These are phyloP conservation scores for Astyanax mexicanus DNA, from an alignment of 2,797 vertebrate species.

Conservation along the genomic window DNA sequence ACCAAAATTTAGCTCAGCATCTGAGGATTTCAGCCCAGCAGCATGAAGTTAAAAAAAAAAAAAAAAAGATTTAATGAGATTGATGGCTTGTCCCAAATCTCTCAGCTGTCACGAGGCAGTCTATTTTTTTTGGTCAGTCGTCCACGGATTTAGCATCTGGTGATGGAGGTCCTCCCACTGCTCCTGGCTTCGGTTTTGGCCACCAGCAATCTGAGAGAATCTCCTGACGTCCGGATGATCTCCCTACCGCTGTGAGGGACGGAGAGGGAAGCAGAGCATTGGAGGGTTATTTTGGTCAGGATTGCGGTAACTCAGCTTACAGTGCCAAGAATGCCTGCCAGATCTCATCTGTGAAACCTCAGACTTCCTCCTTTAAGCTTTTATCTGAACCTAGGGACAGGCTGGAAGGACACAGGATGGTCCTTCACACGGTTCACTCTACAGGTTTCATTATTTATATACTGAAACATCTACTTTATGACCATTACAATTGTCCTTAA, in stretches of 20 bases:
- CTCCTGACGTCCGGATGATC: constrained; percentile 76
- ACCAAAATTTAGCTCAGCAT: not conserved
- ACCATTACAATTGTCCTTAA: too few relatives aligned
- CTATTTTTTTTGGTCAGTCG: not conserved
- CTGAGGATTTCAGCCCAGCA: constrained; percentile 2
- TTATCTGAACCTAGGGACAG: not conserved
- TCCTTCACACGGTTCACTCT: not conserved
- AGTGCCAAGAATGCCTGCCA: not conserved
- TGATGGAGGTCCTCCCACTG: constrained; percentile 43
- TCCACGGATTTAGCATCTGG: constrained; percentile 60
- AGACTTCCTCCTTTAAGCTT: not conserved
- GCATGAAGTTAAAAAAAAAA: too few relatives aligned
- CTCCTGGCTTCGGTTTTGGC: constrained; percentile 71
- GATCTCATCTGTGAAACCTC: constrained; percentile 14
- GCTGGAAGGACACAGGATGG: not conserved
- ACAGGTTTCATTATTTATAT: not conserved
- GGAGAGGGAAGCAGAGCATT: not conserved
- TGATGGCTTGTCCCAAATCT: not conserved
- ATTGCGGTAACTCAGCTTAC: not conserved
- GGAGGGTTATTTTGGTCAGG: constrained; percentile 9
- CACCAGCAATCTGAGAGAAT: constrained; percentile 76
- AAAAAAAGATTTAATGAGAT: not conserved
- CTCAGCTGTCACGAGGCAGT: constrained; percentile 44
- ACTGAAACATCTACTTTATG: not conserved
- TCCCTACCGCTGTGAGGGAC: constrained; percentile 74